Conservation (phyloP, 2,113 vertebrate species). For the Tricholaema leucomelas region DNA sequence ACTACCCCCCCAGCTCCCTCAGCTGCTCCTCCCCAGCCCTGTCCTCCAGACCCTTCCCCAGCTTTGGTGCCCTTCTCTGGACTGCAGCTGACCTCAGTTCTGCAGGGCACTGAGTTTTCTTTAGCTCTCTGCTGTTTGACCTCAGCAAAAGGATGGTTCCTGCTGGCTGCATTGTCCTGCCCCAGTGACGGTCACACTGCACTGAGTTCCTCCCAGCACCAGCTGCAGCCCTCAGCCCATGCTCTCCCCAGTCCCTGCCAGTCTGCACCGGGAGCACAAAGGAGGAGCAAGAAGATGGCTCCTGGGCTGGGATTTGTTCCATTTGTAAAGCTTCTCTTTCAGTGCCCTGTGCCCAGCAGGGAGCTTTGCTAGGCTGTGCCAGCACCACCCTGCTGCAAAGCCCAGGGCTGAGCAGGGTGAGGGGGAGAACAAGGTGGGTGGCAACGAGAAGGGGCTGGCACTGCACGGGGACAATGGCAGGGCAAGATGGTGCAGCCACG, state of each 20-base stretch:
- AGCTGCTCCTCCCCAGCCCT: too few species aligned
- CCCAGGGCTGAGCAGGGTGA: accelerated
- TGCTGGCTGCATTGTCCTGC: not conserved
- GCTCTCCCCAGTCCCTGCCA: too few species aligned
- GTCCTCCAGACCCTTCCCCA: too few species aligned
- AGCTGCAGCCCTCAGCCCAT: not conserved
- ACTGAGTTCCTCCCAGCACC: not conserved
- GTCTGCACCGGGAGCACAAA: not conserved
- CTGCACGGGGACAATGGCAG: not conserved
- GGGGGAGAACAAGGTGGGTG: not conserved
- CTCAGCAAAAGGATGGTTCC: not conserved
- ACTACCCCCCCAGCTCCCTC: too few species aligned
- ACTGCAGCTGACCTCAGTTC: not conserved
- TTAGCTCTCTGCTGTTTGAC: not conserved
- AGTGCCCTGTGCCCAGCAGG: not conserved
- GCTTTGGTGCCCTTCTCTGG: too few species aligned
- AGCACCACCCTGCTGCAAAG: not conserved
- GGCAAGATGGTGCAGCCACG: accelerated
- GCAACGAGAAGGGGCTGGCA: not conserved
- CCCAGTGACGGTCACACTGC: not conserved
- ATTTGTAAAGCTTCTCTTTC: not conserved
- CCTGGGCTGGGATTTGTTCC: not conserved
- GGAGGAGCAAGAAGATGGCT: not conserved
- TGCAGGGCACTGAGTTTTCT: too few species aligned
- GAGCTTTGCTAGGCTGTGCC: not conserved